Evolutionary conservation across 2,113 vertebrate species (phyloP), one percentile per base, ranked within the genome.

Genomic region (Mirounga angustirostris): DNA sequence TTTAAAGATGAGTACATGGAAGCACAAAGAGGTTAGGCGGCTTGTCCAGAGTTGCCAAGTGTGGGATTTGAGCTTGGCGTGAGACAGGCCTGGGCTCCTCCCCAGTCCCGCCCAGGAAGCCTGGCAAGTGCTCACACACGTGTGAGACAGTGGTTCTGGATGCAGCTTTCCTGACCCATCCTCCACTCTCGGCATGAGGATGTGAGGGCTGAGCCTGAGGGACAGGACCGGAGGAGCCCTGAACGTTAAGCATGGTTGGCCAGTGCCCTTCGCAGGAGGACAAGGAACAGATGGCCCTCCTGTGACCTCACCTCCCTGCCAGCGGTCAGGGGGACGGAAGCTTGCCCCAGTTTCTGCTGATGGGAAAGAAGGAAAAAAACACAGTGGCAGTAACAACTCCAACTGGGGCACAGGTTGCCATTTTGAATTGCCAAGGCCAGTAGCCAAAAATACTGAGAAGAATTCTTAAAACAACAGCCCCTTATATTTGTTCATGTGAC

Each of bases 1-100:
- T 82, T 96, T 96, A 90, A 85, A 82, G 59, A 91, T 63, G 30
- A 81, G 30, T 52, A 89, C 87, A 71, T 10, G 54, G n/a, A 93
- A 85, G n/a, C 28, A 52, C 81, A 91, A 59, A 84, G 63, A 50
- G 18, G 15, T 69, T 58, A 54, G 43, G 33, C 0, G 0, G 21
- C 43, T 56, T 56, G 16, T 61, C 63, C 63, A 36, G 43, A 84
- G 36, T 76, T 21, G 1, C 22, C 5, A 1, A 59, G 46, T 1
- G 46, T n/a, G 36, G 33, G 21, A 71, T 89, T 13, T 67, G 40
- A 89, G 71, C n/a, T 86, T 14, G 0, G 28, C 10, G 4, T 46
- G 54, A 65, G 28, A 19, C 2, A 15, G 43, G 4, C 7, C 4
- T 21, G 4, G 24, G 40, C 61, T 58, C 11, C 19, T 26, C 61